These are phyloP conservation scores for Platynereis dumerilii DNA, from an alignment of 2,888 invertebrate species.

Conservation along the genomic window DNA sequence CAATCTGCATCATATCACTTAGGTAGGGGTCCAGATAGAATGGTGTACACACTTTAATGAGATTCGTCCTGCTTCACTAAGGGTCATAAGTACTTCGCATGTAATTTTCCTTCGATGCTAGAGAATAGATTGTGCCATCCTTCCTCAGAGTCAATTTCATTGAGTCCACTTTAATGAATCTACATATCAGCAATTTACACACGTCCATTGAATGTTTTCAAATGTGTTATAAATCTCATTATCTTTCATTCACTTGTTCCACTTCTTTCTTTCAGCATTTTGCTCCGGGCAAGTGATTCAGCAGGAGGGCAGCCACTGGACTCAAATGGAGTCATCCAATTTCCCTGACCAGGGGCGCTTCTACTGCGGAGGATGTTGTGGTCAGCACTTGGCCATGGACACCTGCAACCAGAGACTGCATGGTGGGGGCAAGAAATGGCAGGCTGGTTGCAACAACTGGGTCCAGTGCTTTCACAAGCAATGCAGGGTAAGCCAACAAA, in stretches of 20 bases:
- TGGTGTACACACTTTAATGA: too few species aligned
- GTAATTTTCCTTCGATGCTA: too few species aligned
- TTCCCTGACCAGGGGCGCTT: slow-evolving; percentile 29
- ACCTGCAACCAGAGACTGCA: slow-evolving; percentile 18
- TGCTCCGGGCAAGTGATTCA: slow-evolving; percentile 27
- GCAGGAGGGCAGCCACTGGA: slow-evolving; percentile 28
- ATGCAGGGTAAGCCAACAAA: slow-evolving; percentile 23
- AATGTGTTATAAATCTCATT: too few species aligned
- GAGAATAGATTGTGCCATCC: too few species aligned
- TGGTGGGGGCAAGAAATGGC: slow-evolving; percentile 9
- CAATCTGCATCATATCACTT: too few species aligned
- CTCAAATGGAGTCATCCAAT: slow-evolving; percentile 28
- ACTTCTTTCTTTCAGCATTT: slow-evolving; percentile 22
- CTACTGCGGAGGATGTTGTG: slow-evolving; percentile 31
- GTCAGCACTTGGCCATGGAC: slow-evolving; percentile 26
- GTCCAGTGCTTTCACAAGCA: slow-evolving; percentile 27
- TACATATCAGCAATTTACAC: too few species aligned
- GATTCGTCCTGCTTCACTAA: too few species aligned
- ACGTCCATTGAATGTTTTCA: too few species aligned
- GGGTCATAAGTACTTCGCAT: too few species aligned
- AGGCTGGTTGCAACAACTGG: slow-evolving; percentile 26
- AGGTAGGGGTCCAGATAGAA: too few species aligned
- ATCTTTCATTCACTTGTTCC: not conserved
- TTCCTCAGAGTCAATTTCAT: too few species aligned
- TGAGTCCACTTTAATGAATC: too few species aligned